These are phyloP conservation scores for Tethya wilhelma DNA, from an alignment of 37 sponge, comb jelly and placozoan species.

Conservation along the genomic window DNA sequence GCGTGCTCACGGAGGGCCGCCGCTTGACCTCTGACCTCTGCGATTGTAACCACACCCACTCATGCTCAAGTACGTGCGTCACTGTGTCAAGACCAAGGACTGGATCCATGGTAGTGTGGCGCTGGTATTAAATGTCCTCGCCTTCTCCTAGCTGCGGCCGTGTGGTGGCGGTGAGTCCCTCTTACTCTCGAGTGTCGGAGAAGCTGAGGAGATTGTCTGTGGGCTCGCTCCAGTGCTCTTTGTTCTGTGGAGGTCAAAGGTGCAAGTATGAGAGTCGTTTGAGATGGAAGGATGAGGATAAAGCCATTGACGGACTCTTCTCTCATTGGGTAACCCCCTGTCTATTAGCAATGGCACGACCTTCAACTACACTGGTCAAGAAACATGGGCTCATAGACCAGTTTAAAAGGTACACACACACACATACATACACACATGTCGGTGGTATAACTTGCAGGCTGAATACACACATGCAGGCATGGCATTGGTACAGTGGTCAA, in stretches of 20 bases:
- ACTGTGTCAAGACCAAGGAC: no score
- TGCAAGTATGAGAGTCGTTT: constrained; percentile 87
- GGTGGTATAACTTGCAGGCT: not conserved
- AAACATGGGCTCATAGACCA: constrained; percentile 64
- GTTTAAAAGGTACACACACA: constrained; percentile 64
- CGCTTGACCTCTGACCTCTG: not conserved
- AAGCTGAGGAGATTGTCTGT: constrained; percentile 31
- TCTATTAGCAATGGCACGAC: constrained; percentile 94
- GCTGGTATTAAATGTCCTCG: no score
- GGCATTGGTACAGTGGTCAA: constrained; percentile 89
- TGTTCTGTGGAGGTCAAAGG: constrained; percentile 86
- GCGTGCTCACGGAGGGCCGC: no score
- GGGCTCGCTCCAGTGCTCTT: constrained; percentile 60
- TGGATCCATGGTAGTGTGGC: no score
- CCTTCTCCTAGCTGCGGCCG: no score
- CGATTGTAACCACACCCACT: not conserved
- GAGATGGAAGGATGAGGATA: constrained; percentile 50
- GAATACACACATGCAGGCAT: constrained; percentile 61
- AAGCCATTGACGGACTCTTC: constrained; percentile 80
- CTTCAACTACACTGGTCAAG: constrained; percentile 75
- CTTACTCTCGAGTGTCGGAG: constrained; percentile 47
- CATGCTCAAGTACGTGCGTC: no score
- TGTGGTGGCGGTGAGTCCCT: not conserved
- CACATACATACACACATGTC: not conserved
- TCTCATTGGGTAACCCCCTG: constrained; percentile 94